A percentile compares a stretch with the other conserved stretches of the same genome.
Evolutionary conservation across 2,113 vertebrate genomes (phyloP).

Genomic region (Hemicordylus capensis): DNA sequence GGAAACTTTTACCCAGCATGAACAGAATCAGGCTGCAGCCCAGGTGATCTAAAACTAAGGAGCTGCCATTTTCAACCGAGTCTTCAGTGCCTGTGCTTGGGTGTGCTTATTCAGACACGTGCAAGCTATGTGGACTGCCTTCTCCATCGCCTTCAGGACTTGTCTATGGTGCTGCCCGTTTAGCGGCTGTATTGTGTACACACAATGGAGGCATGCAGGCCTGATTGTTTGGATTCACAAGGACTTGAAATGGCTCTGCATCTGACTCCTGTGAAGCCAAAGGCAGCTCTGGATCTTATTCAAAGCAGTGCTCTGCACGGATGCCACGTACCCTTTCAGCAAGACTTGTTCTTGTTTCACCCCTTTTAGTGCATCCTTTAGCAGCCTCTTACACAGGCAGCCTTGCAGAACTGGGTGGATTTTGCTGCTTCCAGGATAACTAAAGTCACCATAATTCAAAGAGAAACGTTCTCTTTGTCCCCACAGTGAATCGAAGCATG

Average conservation of each 20-base stretch:
- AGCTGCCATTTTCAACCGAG: no score
- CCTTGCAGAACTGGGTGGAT: neutral
- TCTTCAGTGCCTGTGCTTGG: neutral
- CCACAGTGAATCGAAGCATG: neutral
- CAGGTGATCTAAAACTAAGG: neutral
- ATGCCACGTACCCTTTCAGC: conserved; percentile 34
- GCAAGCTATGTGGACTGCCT: neutral
- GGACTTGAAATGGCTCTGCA: no score
- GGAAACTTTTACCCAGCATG: no score
- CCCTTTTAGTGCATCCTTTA: no score
- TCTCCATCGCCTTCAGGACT: neutral
- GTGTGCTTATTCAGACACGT: no score
- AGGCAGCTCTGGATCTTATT: neutral
- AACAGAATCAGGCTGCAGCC: no score
- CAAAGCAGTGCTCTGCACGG: conserved; percentile 4
- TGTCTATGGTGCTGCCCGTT: neutral
- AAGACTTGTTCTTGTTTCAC: neutral
- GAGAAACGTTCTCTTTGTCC: neutral
- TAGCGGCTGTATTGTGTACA: neutral
- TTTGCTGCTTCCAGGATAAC: neutral
- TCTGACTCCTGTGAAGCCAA: neutral
- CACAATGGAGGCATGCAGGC: neutral
- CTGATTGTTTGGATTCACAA: no score
- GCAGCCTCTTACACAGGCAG: neutral
- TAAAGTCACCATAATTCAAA: neutral